Evolutionary conservation across 1,140 invertebrate species (phyloP).

Genomic region (Asbolus verrucosus): DNA sequence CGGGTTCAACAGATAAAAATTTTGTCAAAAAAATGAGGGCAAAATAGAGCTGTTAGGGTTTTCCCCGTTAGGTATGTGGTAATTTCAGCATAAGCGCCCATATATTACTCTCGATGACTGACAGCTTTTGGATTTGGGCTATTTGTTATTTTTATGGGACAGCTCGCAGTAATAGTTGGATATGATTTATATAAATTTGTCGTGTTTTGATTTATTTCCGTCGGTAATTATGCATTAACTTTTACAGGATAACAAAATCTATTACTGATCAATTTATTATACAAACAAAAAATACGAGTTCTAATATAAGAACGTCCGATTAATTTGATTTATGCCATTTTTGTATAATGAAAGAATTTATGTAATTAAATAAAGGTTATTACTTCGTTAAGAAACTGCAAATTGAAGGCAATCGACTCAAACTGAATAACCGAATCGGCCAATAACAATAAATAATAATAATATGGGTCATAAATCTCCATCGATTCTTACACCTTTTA

Average conservation of each 20-base stretch:
- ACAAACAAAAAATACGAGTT: background rate
- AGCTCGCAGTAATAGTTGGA: conserved; percentile 8
- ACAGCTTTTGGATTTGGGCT: conserved; percentile 19
- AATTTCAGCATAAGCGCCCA: conserved; percentile 8
- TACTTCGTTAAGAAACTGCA: background rate
- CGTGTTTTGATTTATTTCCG: conserved; percentile 17
- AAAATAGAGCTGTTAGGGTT: background rate
- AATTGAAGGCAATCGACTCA: background rate
- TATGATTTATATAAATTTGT: conserved; percentile 15
- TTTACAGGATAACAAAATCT: background rate
- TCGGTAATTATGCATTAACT: conserved; percentile 3
- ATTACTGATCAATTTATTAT: background rate
- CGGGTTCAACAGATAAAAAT: no score
- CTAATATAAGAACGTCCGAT: background rate
- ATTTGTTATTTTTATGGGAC: conserved; percentile 34
- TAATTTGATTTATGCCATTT: background rate
- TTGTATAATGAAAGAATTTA: background rate
- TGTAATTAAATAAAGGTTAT: background rate
- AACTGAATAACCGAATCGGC: background rate
- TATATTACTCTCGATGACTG: conserved; percentile 20
- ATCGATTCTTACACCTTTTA: background rate
- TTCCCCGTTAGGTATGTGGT: background rate
- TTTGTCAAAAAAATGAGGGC: background rate
- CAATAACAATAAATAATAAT: conserved; percentile 7
- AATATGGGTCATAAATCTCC: background rate